These are phyloP conservation scores for Colossoma macropomum DNA, from an alignment of 2,113 vertebrate genomes.

Conservation along the genomic window DNA sequence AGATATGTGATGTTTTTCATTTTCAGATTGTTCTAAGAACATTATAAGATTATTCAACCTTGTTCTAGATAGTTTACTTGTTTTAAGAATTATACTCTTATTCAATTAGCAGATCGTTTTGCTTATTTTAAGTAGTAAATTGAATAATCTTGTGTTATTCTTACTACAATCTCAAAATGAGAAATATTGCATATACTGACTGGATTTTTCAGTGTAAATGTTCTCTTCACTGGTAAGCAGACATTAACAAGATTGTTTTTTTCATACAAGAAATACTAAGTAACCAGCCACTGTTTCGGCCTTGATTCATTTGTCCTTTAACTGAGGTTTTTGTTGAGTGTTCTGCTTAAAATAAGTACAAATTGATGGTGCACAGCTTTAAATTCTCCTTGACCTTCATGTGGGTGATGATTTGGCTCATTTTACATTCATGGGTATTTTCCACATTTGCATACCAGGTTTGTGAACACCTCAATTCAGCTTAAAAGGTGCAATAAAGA, in stretches of 20 bases:
- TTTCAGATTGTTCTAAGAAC: too few relatives aligned
- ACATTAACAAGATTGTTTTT: background rate
- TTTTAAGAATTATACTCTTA: too few relatives aligned
- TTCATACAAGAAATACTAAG: background rate
- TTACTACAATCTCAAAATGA: too few relatives aligned
- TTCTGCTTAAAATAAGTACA: background rate
- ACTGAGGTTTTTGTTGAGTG: background rate
- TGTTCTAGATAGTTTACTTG: too few relatives aligned
- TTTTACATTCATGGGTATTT: conserved; percentile 5
- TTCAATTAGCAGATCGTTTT: too few relatives aligned
- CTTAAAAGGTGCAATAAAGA: background rate
- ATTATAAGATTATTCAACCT: too few relatives aligned
- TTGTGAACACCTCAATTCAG: background rate
- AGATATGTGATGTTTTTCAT: too few relatives aligned
- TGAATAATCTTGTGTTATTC: too few relatives aligned
- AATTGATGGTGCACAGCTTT: background rate
- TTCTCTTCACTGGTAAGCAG: background rate
- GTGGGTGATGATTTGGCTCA: background rate
- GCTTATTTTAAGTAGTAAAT: too few relatives aligned
- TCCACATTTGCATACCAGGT: background rate
- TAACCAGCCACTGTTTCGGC: background rate
- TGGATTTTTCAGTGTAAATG: background rate
- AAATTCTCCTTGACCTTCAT: background rate
- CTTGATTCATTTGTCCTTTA: background rate
- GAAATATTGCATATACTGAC: too few relatives aligned